These are phyloP conservation scores for Perodicticus potto DNA, from an alignment of 2,797 vertebrate species.

Conservation along the genomic window DNA sequence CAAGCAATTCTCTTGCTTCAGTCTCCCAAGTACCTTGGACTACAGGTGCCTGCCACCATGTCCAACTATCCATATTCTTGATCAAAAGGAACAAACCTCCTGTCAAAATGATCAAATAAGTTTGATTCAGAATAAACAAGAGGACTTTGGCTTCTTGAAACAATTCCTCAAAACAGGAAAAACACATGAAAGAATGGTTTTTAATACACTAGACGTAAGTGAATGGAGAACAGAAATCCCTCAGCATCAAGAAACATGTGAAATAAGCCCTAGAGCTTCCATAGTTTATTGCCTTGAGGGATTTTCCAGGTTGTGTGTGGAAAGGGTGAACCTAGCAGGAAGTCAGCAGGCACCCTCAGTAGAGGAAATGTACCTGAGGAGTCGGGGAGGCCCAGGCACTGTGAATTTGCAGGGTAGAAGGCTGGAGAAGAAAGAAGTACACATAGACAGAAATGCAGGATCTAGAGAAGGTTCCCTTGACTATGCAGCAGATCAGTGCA, in stretches of 20 bases:
- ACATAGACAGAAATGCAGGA: constrained; percentile 16
- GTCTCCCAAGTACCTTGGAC: too few species aligned
- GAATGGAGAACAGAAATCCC: background rate
- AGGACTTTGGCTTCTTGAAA: background rate
- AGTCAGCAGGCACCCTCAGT: background rate
- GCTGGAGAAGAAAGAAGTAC: background rate
- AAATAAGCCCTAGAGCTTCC: background rate
- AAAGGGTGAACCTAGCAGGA: background rate
- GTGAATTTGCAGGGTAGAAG: background rate
- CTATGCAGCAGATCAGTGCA: background rate
- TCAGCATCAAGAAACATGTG: background rate
- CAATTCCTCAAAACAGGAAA: background rate
- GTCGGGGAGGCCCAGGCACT: background rate
- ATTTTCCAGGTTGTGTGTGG: background rate
- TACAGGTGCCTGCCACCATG: too few species aligned
- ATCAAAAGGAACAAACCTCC: constrained; percentile 52
- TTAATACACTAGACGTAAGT: background rate
- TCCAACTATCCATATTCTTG: background rate
- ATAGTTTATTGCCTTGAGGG: background rate
- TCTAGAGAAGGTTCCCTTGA: background rate
- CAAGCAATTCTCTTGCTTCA: too few species aligned
- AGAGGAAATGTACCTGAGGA: background rate
- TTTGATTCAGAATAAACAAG: constrained; percentile 39
- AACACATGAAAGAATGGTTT: constrained; percentile 10
- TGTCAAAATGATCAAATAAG: constrained; percentile 36